Base-by-base conservation (phyloP, 2,113 vertebrate species). In the Psammodynastes pulverulentus region DNA sequence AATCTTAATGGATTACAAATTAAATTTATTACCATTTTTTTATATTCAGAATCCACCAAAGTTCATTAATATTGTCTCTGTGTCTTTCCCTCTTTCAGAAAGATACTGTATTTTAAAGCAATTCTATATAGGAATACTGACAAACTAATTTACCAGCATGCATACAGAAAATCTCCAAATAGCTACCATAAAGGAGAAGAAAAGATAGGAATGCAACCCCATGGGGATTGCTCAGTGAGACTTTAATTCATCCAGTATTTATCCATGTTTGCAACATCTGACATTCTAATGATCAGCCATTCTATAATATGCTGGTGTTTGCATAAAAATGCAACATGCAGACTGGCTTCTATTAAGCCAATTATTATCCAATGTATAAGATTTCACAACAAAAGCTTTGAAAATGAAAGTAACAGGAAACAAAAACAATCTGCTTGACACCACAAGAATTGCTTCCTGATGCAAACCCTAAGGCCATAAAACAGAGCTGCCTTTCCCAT, bases 271-370 rank as follows among this genome's bases (percentile, higher is more conserved):
- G 15, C 45, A 67, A 84, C 88, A 93, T 89, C 87, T 89, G 4
- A 24, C 87, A 88, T 54, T 93, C 67, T 79, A 92, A 26, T 0
- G 0, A 95, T 91, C 15, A 92, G 85, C 90, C 90, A 86, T 87
- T 92, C 88, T 39, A 12, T 72, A 92, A 92, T 53, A 86, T 13
- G 13, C 52, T 88, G 45, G 58, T 53, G 91, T 91, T 90, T 89
- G 49, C 89, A 93, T 94, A 49, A 86, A 84, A 91, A 90, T 34
- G 23, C 21, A 89, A 88, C 88, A 58, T 56, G 15, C 46, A 93
- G 94, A 93, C 90, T 93, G 92, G 3, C 91, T 92, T 88, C 4
- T 85, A 84, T 90, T 91, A 94, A 79, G 19, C 29, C 89, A 86
- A 93, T 91, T 89, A 90, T n/a, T 79, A 85, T 8, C 86, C 92